Percentiles rank a stretch among this genome's conserved stretches.
These are phyloP conservation scores for Austrolebias charrua DNA, from an alignment of 2,797 vertebrate genomes.

Conservation along the genomic window DNA sequence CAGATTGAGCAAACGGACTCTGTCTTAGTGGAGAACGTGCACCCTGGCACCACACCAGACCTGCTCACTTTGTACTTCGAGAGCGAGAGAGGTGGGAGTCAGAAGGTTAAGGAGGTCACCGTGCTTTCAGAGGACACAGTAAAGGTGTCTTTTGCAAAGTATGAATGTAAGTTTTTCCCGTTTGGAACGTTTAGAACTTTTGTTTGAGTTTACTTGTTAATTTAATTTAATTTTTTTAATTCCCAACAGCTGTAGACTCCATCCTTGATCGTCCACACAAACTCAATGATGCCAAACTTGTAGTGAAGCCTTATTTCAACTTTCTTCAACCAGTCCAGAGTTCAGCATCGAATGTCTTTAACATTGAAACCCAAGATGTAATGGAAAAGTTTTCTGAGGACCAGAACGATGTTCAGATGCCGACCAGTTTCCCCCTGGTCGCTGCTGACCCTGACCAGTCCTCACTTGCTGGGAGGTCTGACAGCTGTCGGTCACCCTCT, in stretches of 20 bases:
- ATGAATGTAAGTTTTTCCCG: conserved; percentile 72
- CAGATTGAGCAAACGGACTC: conserved; percentile 68
- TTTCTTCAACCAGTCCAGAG: conserved; percentile 66
- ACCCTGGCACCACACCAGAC: conserved; percentile 47
- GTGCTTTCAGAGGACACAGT: conserved; percentile 63
- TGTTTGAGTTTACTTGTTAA: not conserved
- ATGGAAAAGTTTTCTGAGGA: not conserved
- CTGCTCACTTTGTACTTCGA: conserved; percentile 84
- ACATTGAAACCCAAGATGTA: conserved; percentile 5
- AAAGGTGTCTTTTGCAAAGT: conserved; percentile 77
- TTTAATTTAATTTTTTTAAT: conserved; percentile 4
- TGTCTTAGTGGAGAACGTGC: conserved; percentile 70
- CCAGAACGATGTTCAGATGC: conserved; percentile 25
- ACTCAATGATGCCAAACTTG: conserved; percentile 62
- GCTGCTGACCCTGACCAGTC: conserved; percentile 8
- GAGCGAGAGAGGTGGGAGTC: conserved; percentile 71
- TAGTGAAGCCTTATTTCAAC: conserved; percentile 77
- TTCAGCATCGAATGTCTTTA: not conserved
- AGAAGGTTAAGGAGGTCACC: conserved; percentile 66
- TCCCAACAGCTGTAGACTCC: conserved; percentile 65
- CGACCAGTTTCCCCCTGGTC: conserved; percentile 11
- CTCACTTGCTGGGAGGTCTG: not conserved
- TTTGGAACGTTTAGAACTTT: not conserved
- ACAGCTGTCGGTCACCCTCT: not conserved
- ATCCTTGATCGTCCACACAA: conserved; percentile 75